Percentiles rank a stretch among this genome's conserved stretches.
These are phyloP conservation scores for Xylota sylvarum DNA, from an alignment of 2,888 invertebrate genomes.

Conservation along the genomic window DNA sequence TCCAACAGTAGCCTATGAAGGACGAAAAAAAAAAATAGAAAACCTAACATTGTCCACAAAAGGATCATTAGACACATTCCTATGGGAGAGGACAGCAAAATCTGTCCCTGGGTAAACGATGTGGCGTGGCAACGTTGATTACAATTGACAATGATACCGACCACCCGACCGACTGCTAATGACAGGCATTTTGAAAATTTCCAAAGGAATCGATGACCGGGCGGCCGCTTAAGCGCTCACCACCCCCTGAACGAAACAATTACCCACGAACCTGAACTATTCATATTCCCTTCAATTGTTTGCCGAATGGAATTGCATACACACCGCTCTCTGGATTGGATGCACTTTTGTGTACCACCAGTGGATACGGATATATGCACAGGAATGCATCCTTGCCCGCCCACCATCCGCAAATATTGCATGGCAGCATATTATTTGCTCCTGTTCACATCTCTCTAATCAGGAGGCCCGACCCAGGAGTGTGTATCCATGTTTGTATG, in stretches of 20 bases:
- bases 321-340: constrained; percentile 43
- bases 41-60: constrained; percentile 38
- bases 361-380: constrained; percentile 12
- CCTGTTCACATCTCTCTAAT: constrained; percentile 74
- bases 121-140: constrained; percentile 67
- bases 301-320: constrained; percentile 63
- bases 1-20: neutral
- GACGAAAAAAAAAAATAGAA: constrained; percentile 31
- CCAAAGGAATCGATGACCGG: constrained; percentile 55
- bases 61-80: constrained; percentile 67
- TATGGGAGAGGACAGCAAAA: constrained; percentile 39
- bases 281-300: constrained; percentile 66
- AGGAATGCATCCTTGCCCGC: constrained; percentile 11
- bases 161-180: constrained; percentile 48
- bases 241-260: constrained; percentile 58
- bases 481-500: constrained; percentile 6
- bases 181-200: constrained; percentile 57
- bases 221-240: neutral
- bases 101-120: constrained; percentile 65
- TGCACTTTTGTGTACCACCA: constrained; percentile 53
- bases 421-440: constrained; percentile 68
- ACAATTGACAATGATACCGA: constrained; percentile 61
- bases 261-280: constrained; percentile 58
- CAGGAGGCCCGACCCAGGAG: constrained; percentile 46
- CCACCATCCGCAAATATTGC: constrained; percentile 65